Conservation (phyloP, 2,797 vertebrate species). For the Pteronotus mesoamericanus region DNA sequence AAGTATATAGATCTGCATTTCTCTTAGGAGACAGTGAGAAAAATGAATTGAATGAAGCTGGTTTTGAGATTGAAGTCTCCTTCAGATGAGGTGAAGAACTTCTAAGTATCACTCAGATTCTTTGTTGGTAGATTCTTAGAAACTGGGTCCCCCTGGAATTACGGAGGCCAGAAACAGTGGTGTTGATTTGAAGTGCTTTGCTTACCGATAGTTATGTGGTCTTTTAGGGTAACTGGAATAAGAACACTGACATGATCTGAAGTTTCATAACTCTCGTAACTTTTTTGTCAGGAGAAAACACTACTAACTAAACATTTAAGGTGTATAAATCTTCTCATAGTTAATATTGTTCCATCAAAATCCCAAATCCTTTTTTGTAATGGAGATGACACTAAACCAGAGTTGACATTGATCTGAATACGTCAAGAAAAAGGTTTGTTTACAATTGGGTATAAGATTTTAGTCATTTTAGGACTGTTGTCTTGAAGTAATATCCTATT, state of each 20-base stretch:
- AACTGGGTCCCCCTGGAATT: not conserved
- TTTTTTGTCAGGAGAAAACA: not conserved
- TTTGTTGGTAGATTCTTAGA: not conserved
- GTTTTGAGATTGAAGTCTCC: not conserved
- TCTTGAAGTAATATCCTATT: conserved; percentile 49
- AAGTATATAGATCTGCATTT: not conserved
- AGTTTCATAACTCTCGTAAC: not conserved
- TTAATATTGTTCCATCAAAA: not conserved
- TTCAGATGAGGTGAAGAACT: not conserved
- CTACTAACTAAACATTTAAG: not conserved
- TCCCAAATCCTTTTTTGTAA: not conserved
- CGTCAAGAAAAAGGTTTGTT: conserved; percentile 4
- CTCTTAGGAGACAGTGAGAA: not conserved
- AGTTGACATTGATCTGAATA: conserved; percentile 16
- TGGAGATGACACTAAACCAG: not conserved
- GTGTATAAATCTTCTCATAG: not conserved
- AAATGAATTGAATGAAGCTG: conserved; percentile 33
- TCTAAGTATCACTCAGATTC: not conserved
- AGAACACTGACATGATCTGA: not conserved
- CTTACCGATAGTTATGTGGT: not conserved
- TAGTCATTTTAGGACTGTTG: conserved; percentile 7
- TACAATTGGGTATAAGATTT: not conserved
- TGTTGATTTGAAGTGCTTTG: not conserved
- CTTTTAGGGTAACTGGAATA: conserved; percentile 22
- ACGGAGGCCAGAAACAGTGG: not conserved